A percentile compares a stretch with the other conserved stretches of the same genome.
These are phyloP conservation scores for Enteromius trimaculatus DNA, from an alignment of 2,797 vertebrate species.

Conservation along the genomic window DNA sequence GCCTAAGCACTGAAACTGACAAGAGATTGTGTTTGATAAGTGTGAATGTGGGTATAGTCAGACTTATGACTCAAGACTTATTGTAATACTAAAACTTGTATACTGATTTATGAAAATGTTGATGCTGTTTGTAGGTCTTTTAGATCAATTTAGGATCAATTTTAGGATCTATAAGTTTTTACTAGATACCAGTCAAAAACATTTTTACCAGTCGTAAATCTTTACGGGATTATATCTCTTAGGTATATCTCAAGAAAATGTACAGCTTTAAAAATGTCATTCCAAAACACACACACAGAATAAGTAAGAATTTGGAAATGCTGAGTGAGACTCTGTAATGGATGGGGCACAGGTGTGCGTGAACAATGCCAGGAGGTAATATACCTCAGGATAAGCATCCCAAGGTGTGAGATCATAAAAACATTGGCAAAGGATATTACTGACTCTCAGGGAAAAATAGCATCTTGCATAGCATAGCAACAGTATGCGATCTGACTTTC, in stretches of 20 bases:
- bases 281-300: background rate
- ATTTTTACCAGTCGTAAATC: no score
- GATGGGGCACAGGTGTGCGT: background rate
- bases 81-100: background rate
- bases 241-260: background rate
- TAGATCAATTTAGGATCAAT: background rate
- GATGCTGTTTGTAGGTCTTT: background rate
- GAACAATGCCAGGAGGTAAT: background rate
- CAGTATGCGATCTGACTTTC: background rate
- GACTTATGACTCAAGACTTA: constrained; percentile 9
- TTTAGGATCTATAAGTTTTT: background rate
- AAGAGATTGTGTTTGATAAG: background rate
- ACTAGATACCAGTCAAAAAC: background rate
- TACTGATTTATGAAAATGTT: background rate
- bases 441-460: background rate
- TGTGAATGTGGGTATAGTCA: background rate
- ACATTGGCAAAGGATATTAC: background rate
- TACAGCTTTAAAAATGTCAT: background rate
- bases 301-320: background rate
- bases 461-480: background rate
- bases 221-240: background rate
- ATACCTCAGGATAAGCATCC: background rate
- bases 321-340: background rate
- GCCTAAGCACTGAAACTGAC: constrained; percentile 2
- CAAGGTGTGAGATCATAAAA: background rate